Evolutionary conservation across 2,888 invertebrate species (phyloP).

Genomic region (Parnassius orleans): DNA sequence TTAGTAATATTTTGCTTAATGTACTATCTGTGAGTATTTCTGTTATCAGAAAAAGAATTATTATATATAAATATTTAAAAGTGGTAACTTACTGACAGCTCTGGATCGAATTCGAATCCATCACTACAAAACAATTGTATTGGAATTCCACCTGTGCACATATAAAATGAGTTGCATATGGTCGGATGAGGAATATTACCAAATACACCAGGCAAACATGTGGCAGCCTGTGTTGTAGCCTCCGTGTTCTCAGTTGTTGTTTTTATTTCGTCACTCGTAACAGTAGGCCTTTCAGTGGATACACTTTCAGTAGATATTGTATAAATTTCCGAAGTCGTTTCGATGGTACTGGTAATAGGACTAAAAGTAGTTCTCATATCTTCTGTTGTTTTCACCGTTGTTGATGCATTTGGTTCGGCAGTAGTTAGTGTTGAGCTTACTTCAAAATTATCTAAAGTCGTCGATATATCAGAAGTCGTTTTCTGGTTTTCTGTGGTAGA

Average conservation of each 20-base stretch:
- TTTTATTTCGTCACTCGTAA: background rate
- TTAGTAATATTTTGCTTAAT: too few relatives aligned
- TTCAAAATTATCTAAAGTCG: background rate
- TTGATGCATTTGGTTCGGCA: background rate
- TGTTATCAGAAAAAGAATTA: too few relatives aligned
- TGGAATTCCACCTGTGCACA: slow-evolving; percentile 43
- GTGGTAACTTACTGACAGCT: slow-evolving; percentile 17
- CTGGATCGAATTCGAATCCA: slow-evolving; percentile 44
- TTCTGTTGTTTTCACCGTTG: background rate
- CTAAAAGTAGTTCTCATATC: background rate
- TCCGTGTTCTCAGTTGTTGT: background rate
- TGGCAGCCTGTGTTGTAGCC: background rate
- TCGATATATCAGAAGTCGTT: too few relatives aligned
- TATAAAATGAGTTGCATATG: slow-evolving; percentile 44
- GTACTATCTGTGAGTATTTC: too few relatives aligned
- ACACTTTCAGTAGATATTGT: background rate
- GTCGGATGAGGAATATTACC: slow-evolving; percentile 47
- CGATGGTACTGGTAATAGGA: background rate
- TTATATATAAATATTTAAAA: background rate
- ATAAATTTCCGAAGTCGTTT: background rate
- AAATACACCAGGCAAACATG: slow-evolving; percentile 40
- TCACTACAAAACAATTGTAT: slow-evolving; percentile 40
- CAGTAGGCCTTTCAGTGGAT: background rate
- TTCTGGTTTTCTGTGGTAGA: too few relatives aligned
- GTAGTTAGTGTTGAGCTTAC: background rate